These are phyloP conservation scores for Staurois parvus DNA, from an alignment of 2,797 vertebrate genomes.

Conservation along the genomic window DNA sequence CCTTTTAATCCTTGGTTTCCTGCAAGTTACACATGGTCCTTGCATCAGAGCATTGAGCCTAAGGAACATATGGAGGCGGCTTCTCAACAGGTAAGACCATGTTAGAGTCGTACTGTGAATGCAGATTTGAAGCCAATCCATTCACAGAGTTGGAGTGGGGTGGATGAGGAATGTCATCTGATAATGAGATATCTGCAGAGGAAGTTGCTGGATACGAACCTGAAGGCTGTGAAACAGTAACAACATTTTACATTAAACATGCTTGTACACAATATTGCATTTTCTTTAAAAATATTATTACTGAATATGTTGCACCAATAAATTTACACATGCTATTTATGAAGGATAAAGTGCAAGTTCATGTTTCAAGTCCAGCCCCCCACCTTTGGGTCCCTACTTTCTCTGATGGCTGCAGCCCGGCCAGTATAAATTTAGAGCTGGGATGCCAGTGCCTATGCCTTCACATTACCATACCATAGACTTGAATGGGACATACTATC, in stretches of 20 bases:
- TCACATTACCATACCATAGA: no score
- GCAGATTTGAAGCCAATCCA: constrained; percentile 81
- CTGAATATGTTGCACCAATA: no score
- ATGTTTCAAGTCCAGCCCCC: no score
- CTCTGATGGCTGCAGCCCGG: no score
- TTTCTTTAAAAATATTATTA: no score
- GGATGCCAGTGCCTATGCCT: no score
- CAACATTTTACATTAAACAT: not conserved
- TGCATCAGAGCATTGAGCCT: constrained; percentile 61
- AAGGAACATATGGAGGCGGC: constrained; percentile 90
- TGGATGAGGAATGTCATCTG: constrained; percentile 75
- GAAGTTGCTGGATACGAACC: constrained; percentile 77
- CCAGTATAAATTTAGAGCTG: no score
- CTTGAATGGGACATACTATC: no score
- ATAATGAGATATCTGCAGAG: constrained; percentile 75
- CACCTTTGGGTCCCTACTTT: no score
- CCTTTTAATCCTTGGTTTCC: constrained; percentile 44
- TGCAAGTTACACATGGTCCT: constrained; percentile 30
- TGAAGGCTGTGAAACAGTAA: constrained; percentile 76
- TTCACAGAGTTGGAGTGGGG: constrained; percentile 78
- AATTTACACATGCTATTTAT: no score
- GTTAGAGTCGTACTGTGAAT: constrained; percentile 77
- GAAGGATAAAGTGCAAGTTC: no score
- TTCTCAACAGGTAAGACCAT: constrained; percentile 87
- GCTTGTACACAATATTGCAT: no score